These are phyloP conservation scores for Salticus scenicus DNA, from an alignment of 2,888 invertebrate genomes.

Conservation along the genomic window DNA sequence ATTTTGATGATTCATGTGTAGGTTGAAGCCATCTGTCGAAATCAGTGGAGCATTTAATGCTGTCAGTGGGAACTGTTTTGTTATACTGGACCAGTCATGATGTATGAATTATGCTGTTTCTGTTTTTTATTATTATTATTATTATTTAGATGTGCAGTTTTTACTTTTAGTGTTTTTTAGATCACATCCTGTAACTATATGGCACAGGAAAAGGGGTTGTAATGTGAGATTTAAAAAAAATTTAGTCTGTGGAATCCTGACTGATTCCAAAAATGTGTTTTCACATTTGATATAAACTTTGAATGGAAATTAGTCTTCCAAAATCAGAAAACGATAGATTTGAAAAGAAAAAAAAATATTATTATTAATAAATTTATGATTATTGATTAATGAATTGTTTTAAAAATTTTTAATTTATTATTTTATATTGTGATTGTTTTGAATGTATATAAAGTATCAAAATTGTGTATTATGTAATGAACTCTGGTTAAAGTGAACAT, in stretches of 20 bases:
- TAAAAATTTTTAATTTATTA: no score
- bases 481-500: no score
- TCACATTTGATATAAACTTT: background rate
- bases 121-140: no score
- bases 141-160: slow-evolving; percentile 33
- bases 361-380: no score
- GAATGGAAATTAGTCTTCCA: background rate
- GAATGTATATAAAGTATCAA: no score
- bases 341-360: no score
- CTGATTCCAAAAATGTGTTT: background rate
- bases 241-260: background rate
- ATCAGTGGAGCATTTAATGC: background rate
- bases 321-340: background rate
- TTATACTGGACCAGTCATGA: slow-evolving; percentile 39
- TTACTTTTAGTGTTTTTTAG: slow-evolving; percentile 35
- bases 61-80: background rate
- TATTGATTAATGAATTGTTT: no score
- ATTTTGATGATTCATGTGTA: background rate
- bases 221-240: no score
- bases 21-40: background rate
- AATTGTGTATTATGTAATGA: no score
- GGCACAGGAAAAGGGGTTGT: background rate
- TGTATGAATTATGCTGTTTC: slow-evolving; percentile 24
- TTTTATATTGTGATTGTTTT: no score
- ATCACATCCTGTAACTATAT: background rate